Conservation (phyloP, 2,888 invertebrate genomes). For the Cryptocephalus primarius region DNA sequence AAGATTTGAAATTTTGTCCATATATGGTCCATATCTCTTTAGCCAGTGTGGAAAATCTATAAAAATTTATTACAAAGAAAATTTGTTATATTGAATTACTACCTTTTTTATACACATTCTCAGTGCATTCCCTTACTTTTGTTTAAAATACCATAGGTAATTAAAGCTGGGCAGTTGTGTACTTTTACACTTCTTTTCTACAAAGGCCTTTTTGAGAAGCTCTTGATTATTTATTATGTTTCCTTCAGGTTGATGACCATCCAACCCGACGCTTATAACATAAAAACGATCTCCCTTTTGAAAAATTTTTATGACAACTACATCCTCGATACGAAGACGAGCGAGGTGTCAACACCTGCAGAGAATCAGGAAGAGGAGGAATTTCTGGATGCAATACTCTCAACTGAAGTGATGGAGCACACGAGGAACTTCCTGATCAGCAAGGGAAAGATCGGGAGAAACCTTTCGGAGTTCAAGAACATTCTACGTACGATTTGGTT, state of each 20-base stretch:
- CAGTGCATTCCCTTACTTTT: no score
- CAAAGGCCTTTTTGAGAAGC: no score
- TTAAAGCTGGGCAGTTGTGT: no score
- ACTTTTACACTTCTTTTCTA: no score
- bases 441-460: constrained; percentile 50
- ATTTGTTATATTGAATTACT: no score
- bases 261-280: constrained; percentile 49
- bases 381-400: constrained; percentile 66
- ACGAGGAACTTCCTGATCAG: constrained; percentile 54
- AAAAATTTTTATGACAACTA: constrained; percentile 76
- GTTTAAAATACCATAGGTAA: no score
- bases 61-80: no score
- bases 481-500: constrained; percentile 69
- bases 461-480: constrained; percentile 60
- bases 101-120: no score
- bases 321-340: constrained; percentile 57
- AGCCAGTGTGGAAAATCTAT: no score
- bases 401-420: constrained; percentile 63
- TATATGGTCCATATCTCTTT: neutral
- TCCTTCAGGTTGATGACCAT: constrained; percentile 55
- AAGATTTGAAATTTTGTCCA: constrained; percentile 35
- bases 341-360: constrained; percentile 65
- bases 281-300: constrained; percentile 65
- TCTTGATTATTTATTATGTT: no score
- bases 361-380: constrained; percentile 69